These are phyloP conservation scores for Heterotilapia buettikoferi DNA, from an alignment of 2,113 vertebrate species.

Conservation along the genomic window DNA sequence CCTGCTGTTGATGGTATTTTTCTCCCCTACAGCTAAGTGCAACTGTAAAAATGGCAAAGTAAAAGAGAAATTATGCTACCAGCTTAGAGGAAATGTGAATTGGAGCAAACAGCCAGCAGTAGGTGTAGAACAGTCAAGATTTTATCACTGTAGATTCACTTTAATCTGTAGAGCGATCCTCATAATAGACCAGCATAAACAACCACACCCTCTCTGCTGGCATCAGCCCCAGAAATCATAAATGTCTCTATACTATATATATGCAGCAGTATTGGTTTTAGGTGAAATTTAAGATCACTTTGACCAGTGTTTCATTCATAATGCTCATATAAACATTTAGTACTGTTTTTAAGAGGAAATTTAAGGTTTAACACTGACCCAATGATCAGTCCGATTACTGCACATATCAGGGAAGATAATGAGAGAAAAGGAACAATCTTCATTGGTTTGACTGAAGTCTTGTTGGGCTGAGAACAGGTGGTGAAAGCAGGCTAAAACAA, in stretches of 20 bases:
- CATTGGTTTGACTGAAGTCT: constrained; percentile 32
- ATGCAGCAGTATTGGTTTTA: neutral
- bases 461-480: constrained; percentile 36
- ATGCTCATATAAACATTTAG: neutral
- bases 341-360: neutral
- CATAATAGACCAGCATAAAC: neutral
- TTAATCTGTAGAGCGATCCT: neutral
- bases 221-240: neutral
- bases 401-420: neutral
- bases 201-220: neutral
- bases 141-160: neutral
- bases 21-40: neutral
- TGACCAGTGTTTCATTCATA: neutral
- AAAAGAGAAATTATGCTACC: neutral
- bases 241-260: neutral
- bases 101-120: neutral
- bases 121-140: neutral
- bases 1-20: neutral
- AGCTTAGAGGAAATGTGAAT: neutral
- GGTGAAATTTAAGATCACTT: neutral
- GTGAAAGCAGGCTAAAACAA: constrained; percentile 51
- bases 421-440: neutral
- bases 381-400: neutral
- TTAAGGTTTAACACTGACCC: neutral
- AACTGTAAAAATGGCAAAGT: neutral